Conservation (phyloP, 2,113 vertebrate genomes). For the Ranitomeya imitator region DNA sequence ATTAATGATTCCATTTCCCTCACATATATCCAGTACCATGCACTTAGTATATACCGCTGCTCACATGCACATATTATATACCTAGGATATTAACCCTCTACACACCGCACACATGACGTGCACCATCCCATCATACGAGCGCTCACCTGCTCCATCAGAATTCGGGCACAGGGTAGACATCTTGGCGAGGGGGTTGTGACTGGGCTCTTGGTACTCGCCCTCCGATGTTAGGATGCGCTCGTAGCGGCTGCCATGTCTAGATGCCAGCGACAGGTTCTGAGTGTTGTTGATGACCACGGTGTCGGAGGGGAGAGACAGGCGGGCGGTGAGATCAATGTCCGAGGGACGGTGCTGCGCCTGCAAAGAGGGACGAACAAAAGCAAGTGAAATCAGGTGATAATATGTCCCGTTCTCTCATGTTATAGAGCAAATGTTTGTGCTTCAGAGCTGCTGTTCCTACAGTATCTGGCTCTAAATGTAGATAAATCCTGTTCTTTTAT, state of each 20-base stretch:
- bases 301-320: constrained; percentile 85
- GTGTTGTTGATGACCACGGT: constrained; percentile 94
- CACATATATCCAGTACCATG: neutral
- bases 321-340: constrained; percentile 86
- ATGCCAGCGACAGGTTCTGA: constrained; percentile 64
- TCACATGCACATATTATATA: constrained; percentile 31
- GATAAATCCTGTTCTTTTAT: too few species aligned
- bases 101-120: neutral
- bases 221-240: constrained; percentile 81
- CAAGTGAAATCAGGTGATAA: neutral
- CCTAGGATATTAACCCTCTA: neutral
- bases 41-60: constrained; percentile 15
- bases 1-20: neutral
- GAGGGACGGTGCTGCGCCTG: constrained; percentile 85
- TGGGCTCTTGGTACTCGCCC: constrained; percentile 88
- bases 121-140: neutral
- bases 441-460: neutral
- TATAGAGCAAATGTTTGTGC: neutral
- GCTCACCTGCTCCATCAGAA: constrained; percentile 79
- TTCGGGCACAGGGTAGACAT: constrained; percentile 69
- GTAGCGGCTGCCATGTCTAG: constrained; percentile 78
- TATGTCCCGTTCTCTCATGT: neutral
- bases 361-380: neutral
- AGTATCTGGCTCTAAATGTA: too few species aligned
- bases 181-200: constrained; percentile 72